Evolutionary conservation across 2,797 vertebrate genomes (phyloP), one percentile per base, ranked within the genome.

Genomic region (Garrulus glandarius): DNA sequence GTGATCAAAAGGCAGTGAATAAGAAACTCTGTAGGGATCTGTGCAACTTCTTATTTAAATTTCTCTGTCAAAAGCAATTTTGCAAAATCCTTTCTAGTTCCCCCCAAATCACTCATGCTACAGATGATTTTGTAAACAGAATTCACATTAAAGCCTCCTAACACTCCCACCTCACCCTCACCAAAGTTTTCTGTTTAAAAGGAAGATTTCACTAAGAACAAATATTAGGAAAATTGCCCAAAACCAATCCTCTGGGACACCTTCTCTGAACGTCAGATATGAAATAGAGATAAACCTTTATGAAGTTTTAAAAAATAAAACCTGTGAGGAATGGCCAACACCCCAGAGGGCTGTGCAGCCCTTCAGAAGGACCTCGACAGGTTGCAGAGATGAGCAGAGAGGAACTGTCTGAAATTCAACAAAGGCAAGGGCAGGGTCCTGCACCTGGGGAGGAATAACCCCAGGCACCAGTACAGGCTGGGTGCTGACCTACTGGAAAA

Each of bases 311-410:
- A 90, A 85, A 85, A 60, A 37, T 10, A 39, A 52, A 64, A 61
- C 9, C 13, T 59, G 9, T 7, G 22, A 57, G 18, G 30, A 52
- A 34, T 30, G 11, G 44, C 18, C 0, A 0, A 13, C 41, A 71
- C 11, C 10, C 18, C 21, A 71, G 15, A 6, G 6, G 0, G 15
- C 30, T 57, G 21, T n/a, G 21, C 13, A 52, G 9, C 18, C 0
- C 50, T 34, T 57, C n/a, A 59, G 57, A 64, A 1, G 50, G 15
- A 59, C 46, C 14, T 15, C 0, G 0, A 12, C 4, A 64, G 44
- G 5, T 1, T 34, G 47, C 19, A 27, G 29, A 77, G 10, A 23
- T 13, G 37, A 21, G 21, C 29, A 77, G 44, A 70, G 29, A 55
- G 26, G 13, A 44, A 34, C 2, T 0, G 1, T 34, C 57, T 64